Base-by-base conservation (phyloP, 2,888 invertebrate genomes). In the Sphaeridia pumilis region DNA sequence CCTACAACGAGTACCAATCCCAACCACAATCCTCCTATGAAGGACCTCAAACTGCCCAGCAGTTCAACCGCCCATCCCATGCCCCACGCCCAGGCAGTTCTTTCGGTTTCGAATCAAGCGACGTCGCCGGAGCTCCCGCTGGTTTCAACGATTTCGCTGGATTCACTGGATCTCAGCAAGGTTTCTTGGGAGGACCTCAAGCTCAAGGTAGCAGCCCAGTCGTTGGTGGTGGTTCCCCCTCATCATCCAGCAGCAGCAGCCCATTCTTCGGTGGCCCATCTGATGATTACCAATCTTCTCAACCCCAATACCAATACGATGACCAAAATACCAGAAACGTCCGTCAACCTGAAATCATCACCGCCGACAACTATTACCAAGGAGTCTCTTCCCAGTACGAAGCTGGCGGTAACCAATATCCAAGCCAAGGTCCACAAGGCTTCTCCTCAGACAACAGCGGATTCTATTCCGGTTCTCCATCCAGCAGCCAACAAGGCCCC, bases 231-330 rank as follows among this genome's bases (percentile, higher is more conserved):
- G n/a, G n/a, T n/a, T n/a, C n/a, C n/a, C n/a, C n/a, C n/a, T n/a
- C n/a, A n/a, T n/a, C n/a, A n/a, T n/a, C n/a, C n/a, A n/a, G n/a
- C n/a, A n/a, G n/a, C n/a, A n/a, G n/a, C n/a, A n/a, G n/a, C n/a
- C 10, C 45, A 46, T 47, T 47, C 20, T 49, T 49, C 12, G 54
- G 49, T 24, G 45, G 54, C 22, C 45, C 49, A n/a, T n/a, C n/a
- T 20, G 51, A 55, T 25, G 59, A 61, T 12, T 61, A 61, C 31
- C 56, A 58, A n/a, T n/a, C n/a, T n/a, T n/a, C n/a, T n/a, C n/a
- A n/a, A n/a, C n/a, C n/a, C n/a, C n/a, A n/a, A 10, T 58, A 61
- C 46, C 58, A 61, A 49, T 61, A 51, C 47, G 52, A 61, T 47
- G 61, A 58, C n/a, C 58, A 57, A 50, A 38, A 38, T 20, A n/a